Base-by-base conservation (phyloP, 2,797 vertebrate species). In the Eremophila alpestris region DNA sequence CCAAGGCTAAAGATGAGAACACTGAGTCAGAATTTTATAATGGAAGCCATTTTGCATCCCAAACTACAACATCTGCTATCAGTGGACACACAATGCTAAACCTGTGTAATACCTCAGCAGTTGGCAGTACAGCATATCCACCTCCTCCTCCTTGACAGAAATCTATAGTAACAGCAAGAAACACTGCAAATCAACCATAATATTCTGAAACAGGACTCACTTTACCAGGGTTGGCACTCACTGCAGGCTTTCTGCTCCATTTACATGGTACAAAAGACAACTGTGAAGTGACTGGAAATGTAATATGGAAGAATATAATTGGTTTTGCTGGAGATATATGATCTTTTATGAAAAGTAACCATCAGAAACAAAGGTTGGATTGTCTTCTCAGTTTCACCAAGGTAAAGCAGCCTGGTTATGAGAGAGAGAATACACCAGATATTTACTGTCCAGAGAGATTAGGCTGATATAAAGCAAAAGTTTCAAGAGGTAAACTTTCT, bases 311-410 rank as follows among this genome's bases (percentile, higher is more conserved):
- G 81, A 87, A 55, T 9, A 40, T 41, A 74, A 79, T 10, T 80
- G 54, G 41, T n/a, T 46, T 90, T 74, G 60, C 81, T 87, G 75
- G 60, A 67, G 67, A 86, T 43, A 34, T 34, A 75, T 12, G 38
- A 63, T 62, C 32, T 45, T 84, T 79, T 84, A 55, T 69, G 68
- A 93, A 73, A 79, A 69, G 45, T 40, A 76, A 36, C 29, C 30
- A 70, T 30, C 68, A 89, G 73, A 92, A 91, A 73, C 83, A 89
- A 95, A 87, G 64, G 36, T 9, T 67, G 64, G 24, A 75, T 93
- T 84, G 24, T 74, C 52, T 45, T 59, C 74, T 90, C 56, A 36
- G 45, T 89, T 82, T 90, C 63, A 79, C 18, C 41, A 56, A 58
- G 24, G 59, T 74, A 93, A 90, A 88, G 11, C 36, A 83, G 21